These are phyloP conservation scores for Lithosia quadra DNA, from an alignment of 2,888 invertebrate species.

Conservation along the genomic window DNA sequence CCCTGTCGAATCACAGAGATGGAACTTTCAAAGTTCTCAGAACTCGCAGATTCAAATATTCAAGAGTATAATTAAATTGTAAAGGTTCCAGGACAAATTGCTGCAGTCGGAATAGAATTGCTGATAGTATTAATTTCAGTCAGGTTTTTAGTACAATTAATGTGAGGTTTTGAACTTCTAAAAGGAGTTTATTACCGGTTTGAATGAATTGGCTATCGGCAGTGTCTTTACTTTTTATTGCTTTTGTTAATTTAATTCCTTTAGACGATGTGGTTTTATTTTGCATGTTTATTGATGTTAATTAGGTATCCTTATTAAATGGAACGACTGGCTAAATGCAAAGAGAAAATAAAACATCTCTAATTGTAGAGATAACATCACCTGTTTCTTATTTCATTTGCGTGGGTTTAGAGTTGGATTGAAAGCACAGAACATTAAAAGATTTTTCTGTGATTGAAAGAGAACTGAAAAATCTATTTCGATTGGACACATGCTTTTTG, in stretches of 20 bases:
- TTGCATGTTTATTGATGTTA: slow-evolving; percentile 34
- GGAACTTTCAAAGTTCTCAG: slow-evolving; percentile 57
- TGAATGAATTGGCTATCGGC: slow-evolving; percentile 65
- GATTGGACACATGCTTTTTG: no score
- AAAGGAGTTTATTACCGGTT: slow-evolving; percentile 64
- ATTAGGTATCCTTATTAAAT: not conserved
- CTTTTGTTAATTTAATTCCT: slow-evolving; percentile 59
- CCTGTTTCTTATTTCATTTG: not conserved
- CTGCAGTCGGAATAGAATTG: slow-evolving; percentile 57
- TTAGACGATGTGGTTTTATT: slow-evolving; percentile 33
- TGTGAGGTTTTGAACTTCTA: slow-evolving; percentile 57
- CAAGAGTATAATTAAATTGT: slow-evolving; percentile 71
- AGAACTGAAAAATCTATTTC: not conserved
- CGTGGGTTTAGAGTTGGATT: not conserved
- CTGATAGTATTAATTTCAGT: slow-evolving; percentile 71
- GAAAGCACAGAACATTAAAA: no score
- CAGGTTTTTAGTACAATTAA: slow-evolving; percentile 69
- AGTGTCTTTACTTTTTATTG: slow-evolving; percentile 62
- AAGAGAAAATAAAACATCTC: not conserved
- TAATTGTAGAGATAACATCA: not conserved
- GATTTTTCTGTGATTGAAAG: not conserved
- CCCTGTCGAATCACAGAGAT: slow-evolving; percentile 57
- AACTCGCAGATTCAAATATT: slow-evolving; percentile 64
- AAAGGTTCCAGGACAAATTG: slow-evolving; percentile 71
- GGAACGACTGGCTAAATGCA: no score